Evolutionary conservation across 2,888 invertebrate species (phyloP).

Genomic region (Polyploca ridens): DNA sequence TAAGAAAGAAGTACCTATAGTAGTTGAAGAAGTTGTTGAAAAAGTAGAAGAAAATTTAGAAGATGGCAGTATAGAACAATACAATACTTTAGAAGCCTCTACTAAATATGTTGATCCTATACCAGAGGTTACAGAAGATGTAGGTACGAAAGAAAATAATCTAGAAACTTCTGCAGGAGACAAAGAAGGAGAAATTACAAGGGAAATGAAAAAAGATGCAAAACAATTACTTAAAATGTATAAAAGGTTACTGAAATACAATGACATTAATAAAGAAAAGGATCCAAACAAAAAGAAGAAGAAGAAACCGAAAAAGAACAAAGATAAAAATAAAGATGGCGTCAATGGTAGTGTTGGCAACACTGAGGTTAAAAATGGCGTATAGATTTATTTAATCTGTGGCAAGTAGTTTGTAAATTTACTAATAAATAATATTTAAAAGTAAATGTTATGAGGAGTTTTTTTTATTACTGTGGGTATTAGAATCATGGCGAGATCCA

Average conservation of each 20-base stretch:
- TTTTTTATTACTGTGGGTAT: no score
- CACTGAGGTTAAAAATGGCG: not conserved
- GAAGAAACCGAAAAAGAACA: constrained; percentile 53
- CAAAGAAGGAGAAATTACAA: constrained; percentile 33
- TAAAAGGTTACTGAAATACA: constrained; percentile 72
- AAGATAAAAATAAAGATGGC: constrained; percentile 24
- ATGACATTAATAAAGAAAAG: constrained; percentile 59
- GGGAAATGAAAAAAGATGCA: constrained; percentile 73
- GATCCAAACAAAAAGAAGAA: constrained; percentile 67
- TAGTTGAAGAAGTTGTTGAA: constrained; percentile 35
- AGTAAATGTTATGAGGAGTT: no score
- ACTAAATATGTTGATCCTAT: constrained; percentile 69
- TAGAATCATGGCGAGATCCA: no score
- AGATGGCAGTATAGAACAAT: constrained; percentile 84
- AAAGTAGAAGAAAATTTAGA: constrained; percentile 33
- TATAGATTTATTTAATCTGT: not conserved
- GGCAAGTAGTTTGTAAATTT: no score
- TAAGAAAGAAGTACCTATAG: constrained; percentile 33
- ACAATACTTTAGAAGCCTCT: constrained; percentile 71
- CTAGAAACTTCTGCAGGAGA: constrained; percentile 21
- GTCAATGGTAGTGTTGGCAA: not conserved
- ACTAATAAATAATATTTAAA: not conserved
- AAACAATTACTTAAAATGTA: constrained; percentile 79
- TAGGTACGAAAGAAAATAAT: not conserved
- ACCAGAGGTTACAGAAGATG: constrained; percentile 33